Base-by-base conservation (phyloP, 2,113 vertebrate species). In the Mirounga angustirostris region DNA sequence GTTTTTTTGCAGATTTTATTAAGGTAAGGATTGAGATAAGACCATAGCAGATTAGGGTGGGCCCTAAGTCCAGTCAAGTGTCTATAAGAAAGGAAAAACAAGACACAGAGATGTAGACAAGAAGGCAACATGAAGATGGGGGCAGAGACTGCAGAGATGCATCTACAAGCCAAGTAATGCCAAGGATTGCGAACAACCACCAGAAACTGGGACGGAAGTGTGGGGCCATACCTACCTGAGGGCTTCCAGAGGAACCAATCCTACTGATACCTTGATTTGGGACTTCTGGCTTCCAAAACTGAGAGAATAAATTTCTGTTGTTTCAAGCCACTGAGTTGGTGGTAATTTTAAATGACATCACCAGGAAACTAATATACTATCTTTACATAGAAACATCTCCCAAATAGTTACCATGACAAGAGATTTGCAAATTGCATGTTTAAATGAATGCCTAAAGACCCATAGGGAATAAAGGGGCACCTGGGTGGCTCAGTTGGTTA, bases 361-460 rank as follows among this genome's bases (percentile, higher is more conserved):
- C 21, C 71, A 78, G 54, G 11, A 81, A 95, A 96, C 9, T 18
- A 76, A 91, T 21, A 91, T 5, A 81, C 21, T 81, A 71, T 96
- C 26, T 84, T 22, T 87, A 71, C 2, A 40, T 0, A 84, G 36
- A 81, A 91, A 89, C 8, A 56, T 54, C 36, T 40, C 18, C 36
- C 63, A 69, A 61, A 63, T 86, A 36, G 36, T 71, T 63, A n/a
- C 19, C 46, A 82, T 54, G 74, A 59, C 3, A 73, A 15, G 33
- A 18, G 52, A 33, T 95, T n/a, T 89, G 22, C 40, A 52, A 91
- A 95, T 9, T 71, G 7, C 13, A 54, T 74, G 10, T 28, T 83
- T 93, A 36, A 4, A 74, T n/a, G 4, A 26, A 56, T 59, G 2
- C 40, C 50, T 92, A 67, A 61, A 90, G 30, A 91, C 3, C 2